phyloP scores from a whole-genome alignment of 2,888 invertebrate genomes.

The Leptogaster cylindrica region DNA sequence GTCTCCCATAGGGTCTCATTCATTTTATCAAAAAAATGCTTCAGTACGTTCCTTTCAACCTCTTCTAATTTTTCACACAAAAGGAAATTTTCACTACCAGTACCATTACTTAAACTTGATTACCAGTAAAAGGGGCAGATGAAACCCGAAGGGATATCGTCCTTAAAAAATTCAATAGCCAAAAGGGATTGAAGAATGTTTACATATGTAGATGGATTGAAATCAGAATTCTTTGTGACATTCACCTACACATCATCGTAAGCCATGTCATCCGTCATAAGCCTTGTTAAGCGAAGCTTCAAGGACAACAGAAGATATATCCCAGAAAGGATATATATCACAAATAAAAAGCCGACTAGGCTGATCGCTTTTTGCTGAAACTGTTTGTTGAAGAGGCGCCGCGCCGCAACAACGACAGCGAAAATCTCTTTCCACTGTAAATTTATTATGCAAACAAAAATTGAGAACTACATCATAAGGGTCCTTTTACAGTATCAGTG shows the following conservation, averaged over 20 bases:
- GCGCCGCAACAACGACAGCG: background rate
- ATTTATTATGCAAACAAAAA: conserved; percentile 32
- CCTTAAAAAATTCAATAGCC: conserved; percentile 21
- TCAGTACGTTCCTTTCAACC: no score
- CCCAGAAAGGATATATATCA: background rate
- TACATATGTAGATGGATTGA: conserved; percentile 26
- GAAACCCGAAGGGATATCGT: no score
- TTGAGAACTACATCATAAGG: background rate
- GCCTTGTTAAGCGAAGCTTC: conserved; percentile 43
- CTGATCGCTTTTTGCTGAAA: background rate
- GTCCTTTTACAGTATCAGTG: background rate
- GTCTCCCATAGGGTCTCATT: no score
- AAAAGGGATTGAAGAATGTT: conserved; percentile 28
- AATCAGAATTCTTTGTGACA: conserved; percentile 7
- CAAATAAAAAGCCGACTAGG: background rate
- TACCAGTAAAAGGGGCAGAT: no score
- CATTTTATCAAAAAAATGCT: no score
- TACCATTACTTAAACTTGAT: no score
- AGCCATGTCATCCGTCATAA: conserved; percentile 45
- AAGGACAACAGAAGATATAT: conserved; percentile 36
- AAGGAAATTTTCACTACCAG: no score
- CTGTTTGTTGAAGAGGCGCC: conserved; percentile 16
- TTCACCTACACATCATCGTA: conserved; percentile 19
- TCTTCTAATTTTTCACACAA: no score
- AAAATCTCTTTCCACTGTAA: conserved; percentile 10